phyloP scores from a whole-genome alignment of 2,113 vertebrate genomes.

The Limanda limanda region DNA sequence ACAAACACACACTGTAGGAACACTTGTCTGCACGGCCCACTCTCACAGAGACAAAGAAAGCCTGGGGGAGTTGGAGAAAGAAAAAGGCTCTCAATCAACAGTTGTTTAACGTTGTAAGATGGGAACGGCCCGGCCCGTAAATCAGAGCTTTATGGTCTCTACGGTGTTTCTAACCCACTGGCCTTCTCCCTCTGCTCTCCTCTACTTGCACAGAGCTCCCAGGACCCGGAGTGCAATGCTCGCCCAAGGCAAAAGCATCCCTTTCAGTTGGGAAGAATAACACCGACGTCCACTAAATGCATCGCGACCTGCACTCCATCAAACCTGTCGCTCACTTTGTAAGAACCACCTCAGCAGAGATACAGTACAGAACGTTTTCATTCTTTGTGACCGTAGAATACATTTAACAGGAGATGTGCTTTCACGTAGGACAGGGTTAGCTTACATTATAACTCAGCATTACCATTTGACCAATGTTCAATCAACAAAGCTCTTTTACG shows the following conservation, averaged over 20 bases:
- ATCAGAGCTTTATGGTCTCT: slow-evolving; percentile 65
- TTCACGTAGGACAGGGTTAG: background rate
- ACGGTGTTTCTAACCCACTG: slow-evolving; percentile 52
- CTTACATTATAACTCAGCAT: background rate
- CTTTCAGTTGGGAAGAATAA: slow-evolving; percentile 31
- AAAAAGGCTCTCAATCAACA: slow-evolving; percentile 41
- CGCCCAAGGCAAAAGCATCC: slow-evolving; percentile 41
- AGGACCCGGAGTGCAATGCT: slow-evolving; percentile 46
- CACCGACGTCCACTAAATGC: slow-evolving; percentile 28
- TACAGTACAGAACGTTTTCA: background rate
- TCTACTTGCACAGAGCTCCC: slow-evolving; percentile 31
- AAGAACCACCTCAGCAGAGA: background rate
- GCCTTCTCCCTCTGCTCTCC: slow-evolving; percentile 48
- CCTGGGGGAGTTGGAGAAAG: slow-evolving; percentile 1
- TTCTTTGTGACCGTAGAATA: background rate
- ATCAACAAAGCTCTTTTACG: slow-evolving; percentile 19
- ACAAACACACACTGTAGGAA: slow-evolving; percentile 1
- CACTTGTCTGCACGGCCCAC: slow-evolving; percentile 11
- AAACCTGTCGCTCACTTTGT: slow-evolving; percentile 10
- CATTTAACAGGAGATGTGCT: background rate
- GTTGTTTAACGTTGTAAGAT: slow-evolving; percentile 45
- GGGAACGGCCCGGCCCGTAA: slow-evolving; percentile 57
- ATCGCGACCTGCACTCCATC: slow-evolving; percentile 42
- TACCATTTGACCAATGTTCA: background rate
- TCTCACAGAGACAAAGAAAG: slow-evolving; percentile 24